Base-by-base conservation (phyloP, 2,888 invertebrate species). In the Microplitis manilae region DNA sequence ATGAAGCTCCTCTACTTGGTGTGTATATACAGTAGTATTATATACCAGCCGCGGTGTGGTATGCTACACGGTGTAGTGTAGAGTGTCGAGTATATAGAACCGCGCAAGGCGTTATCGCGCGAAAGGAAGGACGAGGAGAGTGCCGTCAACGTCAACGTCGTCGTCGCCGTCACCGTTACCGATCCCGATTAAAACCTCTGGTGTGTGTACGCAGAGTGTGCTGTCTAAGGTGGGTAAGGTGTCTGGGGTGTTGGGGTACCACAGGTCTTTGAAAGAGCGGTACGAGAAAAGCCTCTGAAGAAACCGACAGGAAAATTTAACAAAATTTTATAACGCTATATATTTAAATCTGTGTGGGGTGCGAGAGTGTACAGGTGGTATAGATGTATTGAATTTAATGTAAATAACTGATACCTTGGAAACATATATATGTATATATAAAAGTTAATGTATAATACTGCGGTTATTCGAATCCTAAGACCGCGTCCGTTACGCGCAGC, bases 401-500 rank as follows among this genome's bases (percentile, higher is more conserved):
- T 9, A 50, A 9, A 50, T 4, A 50, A 50, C 9, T 50, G 50
- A 9, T 50, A 50, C 50, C 50, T 50, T 8, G 9, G 40, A 65
- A 30, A 65, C 17, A 17, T 17, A 17, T 17, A 17, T 17, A 17
- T 17, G 17, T 17, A 65, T 65, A 13, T 15, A 61, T 17, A 17
- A 50, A 30, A 68, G 68, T 30, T 9, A 72, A 68, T 69, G 7
- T 30, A 77, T 61, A 68, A 41, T 64, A 73, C 17, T 77, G 40
- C 15, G 20, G 38, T 67, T 65, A 68, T 61, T 59, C 69, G 68
- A 50, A 69, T 68, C 59, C 38, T 17, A 7, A 50, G 68, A 68
- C 17, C 15, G n/a, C 39, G 64, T 75, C 71, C 68, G 74, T 77
- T 71, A 71, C 67, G 67, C 71, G 61, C 50, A 74, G 71, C 41